phyloP scores from a whole-genome alignment of 1,140 invertebrate species.

The Formica exsecta region DNA sequence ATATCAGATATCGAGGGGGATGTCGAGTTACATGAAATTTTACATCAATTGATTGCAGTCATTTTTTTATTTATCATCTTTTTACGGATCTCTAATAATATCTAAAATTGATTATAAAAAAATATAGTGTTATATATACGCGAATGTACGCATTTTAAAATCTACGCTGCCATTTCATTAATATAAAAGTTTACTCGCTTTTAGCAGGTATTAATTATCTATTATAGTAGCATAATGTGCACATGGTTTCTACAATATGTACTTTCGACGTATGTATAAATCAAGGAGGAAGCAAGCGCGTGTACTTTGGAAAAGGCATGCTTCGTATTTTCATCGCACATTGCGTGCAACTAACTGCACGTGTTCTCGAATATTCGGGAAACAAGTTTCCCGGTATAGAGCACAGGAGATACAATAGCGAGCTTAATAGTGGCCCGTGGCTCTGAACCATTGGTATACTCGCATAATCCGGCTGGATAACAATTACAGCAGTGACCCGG shows the following conservation, averaged over 20 bases:
- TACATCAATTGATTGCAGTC: background rate
- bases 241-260: background rate
- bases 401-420: constrained; percentile 40
- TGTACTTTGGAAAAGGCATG: constrained; percentile 5
- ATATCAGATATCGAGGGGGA: constrained; percentile 11
- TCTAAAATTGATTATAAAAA: background rate
- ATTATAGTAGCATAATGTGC: background rate
- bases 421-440: constrained; percentile 51
- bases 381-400: constrained; percentile 34
- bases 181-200: background rate
- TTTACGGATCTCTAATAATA: background rate
- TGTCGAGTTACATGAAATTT: constrained; percentile 12
- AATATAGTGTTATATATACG: background rate
- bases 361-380: constrained; percentile 37
- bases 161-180: background rate
- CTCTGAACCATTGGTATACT: constrained; percentile 25
- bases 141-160: background rate
- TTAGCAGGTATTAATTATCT: background rate
- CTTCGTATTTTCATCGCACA: background rate
- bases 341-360: constrained; percentile 24
- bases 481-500: constrained; percentile 66
- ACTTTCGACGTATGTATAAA: background rate
- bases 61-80: background rate
- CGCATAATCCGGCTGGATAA: constrained; percentile 76
- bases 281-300: background rate